Conservation (phyloP, 2,113 vertebrate species). For the Nycticryphes semicollaris region DNA sequence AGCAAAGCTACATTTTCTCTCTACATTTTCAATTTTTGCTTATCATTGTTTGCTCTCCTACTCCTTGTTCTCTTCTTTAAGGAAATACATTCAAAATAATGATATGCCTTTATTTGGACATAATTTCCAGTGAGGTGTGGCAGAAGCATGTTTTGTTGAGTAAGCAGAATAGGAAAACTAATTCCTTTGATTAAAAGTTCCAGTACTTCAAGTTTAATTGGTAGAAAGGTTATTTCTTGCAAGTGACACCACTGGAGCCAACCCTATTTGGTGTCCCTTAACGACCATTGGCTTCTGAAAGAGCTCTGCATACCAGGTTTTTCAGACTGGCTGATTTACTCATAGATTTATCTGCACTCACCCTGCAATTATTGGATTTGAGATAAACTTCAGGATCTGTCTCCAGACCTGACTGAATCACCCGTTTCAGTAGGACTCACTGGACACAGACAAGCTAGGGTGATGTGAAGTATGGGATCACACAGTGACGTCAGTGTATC, state of each 20-base stretch:
- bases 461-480: neutral
- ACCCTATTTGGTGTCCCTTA: neutral
- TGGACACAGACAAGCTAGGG: neutral
- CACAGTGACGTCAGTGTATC: neutral
- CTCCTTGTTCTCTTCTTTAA: neutral
- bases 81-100: conserved; percentile 20
- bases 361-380: neutral
- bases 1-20: neutral
- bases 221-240: neutral
- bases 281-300: neutral
- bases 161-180: neutral
- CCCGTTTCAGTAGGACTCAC: neutral
- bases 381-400: neutral
- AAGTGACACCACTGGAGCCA: neutral
- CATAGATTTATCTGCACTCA: neutral
- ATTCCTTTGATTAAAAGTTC: neutral
- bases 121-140: neutral
- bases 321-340: neutral
- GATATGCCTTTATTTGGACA: neutral
- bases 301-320: neutral
- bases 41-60: conserved; percentile 1
- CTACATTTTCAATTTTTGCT: neutral
- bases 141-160: neutral
- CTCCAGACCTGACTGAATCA: neutral
- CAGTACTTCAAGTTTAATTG: neutral